Base-by-base conservation (phyloP, 23 tunicate species). In the Trididemnum nubilum region DNA sequence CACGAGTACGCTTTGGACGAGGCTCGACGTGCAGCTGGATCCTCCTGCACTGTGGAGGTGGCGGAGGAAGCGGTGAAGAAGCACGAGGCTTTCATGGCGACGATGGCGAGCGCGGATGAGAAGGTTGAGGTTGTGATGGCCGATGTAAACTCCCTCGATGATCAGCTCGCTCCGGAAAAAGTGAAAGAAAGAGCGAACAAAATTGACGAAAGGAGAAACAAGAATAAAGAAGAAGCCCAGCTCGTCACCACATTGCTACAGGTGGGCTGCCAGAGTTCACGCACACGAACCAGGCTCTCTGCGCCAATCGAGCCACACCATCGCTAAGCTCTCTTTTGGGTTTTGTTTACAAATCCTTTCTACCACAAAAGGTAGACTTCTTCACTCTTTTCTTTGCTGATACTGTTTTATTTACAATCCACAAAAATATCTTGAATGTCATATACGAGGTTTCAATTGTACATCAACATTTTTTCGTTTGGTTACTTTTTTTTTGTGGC, bases 1-100 rank as follows among this genome's bases (percentile, higher is more conserved):
- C 98, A 93, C 78, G 98, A 93, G 39, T 93, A 88, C 65, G 93
- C 87, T 1, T 50, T 93, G 73, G 92, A 91, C 0, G 85, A 78
- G 25, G 73, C 93, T 9, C 77, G 82, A 15, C 61, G 94, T 22
- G 77, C 83, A 0, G 84, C 88, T 33, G 28, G 71, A 25, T 65
- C 93, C 0, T 33, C 65, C 25, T 70, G 79, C 0, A 49, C 87
- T 18, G 89, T 92, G 1, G 98, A 87, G 34, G 51, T 61, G 0
- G 98, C 98, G 9, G 98, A 93, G 35, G 98, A 87, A 23, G 80
- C 78, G 0, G 54, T 87, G 76, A 93, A 93, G 81, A 87, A 88
- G 34, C 93, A 93, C 67, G 93, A 88, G 64, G 86, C 93, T 72
- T 93, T 93, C 54, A 85, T 84, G 36, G 79, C 93, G 0, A 71